Conservation (phyloP, 2,113 vertebrate genomes). For the Macrotus californicus region DNA sequence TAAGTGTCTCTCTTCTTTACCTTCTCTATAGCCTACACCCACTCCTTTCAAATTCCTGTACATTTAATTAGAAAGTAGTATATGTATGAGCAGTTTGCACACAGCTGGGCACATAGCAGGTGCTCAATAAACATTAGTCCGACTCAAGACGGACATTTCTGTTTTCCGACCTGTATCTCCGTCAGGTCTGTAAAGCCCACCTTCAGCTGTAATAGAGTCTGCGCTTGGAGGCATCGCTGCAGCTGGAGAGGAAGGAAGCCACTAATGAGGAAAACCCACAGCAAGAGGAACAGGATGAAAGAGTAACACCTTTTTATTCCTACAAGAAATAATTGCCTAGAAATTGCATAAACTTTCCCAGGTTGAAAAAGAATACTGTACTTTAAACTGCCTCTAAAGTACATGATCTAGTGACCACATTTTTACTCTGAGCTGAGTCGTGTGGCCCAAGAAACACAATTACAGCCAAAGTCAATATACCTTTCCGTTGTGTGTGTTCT, state of each 20-base stretch:
- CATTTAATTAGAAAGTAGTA: not conserved
- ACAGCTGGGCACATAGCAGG: conserved; percentile 17
- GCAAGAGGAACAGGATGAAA: conserved; percentile 64
- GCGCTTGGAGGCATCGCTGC: conserved; percentile 50
- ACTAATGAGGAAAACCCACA: conserved; percentile 57
- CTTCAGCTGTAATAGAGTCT: conserved; percentile 26
- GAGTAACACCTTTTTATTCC: conserved; percentile 55
- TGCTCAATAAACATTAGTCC: conserved; percentile 53
- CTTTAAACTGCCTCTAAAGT: conserved; percentile 54
- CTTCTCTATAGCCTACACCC: not conserved
- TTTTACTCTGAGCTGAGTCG: conserved; percentile 17
- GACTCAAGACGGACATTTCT: not conserved
- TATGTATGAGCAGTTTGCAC: not conserved
- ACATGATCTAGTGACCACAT: not conserved
- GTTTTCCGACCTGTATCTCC: conserved; percentile 36
- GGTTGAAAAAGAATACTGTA: conserved; percentile 60
- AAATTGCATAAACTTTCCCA: conserved; percentile 62
- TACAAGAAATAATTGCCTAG: conserved; percentile 70
- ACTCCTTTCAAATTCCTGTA: not conserved
- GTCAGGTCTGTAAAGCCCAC: not conserved
- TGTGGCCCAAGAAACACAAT: conserved; percentile 57
- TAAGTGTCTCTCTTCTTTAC: not conserved
- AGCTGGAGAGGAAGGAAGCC: conserved; percentile 48
- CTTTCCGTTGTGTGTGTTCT: not conserved
- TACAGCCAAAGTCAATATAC: conserved; percentile 53